Percentiles rank a stretch among this genome's conserved stretches.
phyloP scores from a whole-genome alignment of 2,888 invertebrate species.

The Nephrotoma appendiculata region DNA sequence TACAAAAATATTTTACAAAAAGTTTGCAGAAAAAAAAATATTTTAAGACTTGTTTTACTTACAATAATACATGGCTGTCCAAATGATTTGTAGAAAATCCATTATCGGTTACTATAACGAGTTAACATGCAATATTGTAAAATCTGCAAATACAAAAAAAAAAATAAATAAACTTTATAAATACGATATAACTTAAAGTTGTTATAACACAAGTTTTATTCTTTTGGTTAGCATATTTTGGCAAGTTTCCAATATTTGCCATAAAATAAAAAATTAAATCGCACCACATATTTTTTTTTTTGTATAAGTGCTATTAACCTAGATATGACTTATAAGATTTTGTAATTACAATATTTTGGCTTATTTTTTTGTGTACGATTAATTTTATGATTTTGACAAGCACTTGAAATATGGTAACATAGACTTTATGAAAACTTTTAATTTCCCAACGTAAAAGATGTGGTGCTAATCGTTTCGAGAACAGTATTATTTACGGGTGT shows the following conservation, averaged over 20 bases:
- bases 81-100: too few relatives aligned
- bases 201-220: not conserved
- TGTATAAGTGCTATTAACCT: not conserved
- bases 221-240: not conserved
- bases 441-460: not conserved
- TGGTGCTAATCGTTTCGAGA: not conserved
- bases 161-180: not conserved
- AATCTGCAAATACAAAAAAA: not conserved
- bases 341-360: not conserved
- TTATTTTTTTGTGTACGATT: not conserved
- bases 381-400: not conserved
- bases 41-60: too few relatives aligned
- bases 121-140: not conserved
- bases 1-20: too few relatives aligned
- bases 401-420: too few relatives aligned
- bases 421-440: not conserved
- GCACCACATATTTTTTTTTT: not conserved
- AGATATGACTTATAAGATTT: not conserved
- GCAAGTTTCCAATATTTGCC: not conserved
- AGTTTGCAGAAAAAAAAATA: too few relatives aligned
- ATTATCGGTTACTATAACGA: not conserved
- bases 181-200: not conserved
- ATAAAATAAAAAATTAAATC: not conserved
- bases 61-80: too few relatives aligned
- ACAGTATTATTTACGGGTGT: not conserved